Evolutionary conservation across 1,140 invertebrate species (phyloP).

Genomic region (Solenopsis fugax): DNA sequence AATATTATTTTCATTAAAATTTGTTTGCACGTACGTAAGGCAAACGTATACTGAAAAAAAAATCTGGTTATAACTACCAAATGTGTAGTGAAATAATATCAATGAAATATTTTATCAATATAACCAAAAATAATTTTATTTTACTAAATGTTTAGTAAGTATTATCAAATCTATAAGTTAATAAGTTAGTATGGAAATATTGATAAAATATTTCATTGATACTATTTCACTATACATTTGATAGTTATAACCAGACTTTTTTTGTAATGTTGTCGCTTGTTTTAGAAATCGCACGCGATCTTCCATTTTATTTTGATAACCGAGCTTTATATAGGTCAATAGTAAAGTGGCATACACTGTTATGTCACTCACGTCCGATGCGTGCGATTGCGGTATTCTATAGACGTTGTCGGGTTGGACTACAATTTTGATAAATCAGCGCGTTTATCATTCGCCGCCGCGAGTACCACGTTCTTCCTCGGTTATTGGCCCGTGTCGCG

Average conservation of each 20-base stretch:
- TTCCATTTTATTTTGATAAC: slow-evolving; percentile 21
- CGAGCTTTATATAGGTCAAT: neutral
- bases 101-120: too few relatives aligned
- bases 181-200: too few relatives aligned
- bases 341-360: slow-evolving; percentile 43
- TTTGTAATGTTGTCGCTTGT: neutral
- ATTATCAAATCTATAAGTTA: too few relatives aligned
- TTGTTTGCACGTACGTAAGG: neutral
- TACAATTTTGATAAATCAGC: slow-evolving; percentile 60
- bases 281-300: neutral
- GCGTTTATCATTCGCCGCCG: slow-evolving; percentile 53
- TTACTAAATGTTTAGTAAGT: too few relatives aligned
- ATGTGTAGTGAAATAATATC: too few relatives aligned
- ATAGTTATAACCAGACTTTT: too few relatives aligned
- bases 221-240: too few relatives aligned
- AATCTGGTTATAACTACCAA: too few relatives aligned
- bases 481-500: slow-evolving; percentile 45
- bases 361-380: slow-evolving; percentile 22
- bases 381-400: slow-evolving; percentile 39
- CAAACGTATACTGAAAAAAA: too few relatives aligned
- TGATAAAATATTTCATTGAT: too few relatives aligned
- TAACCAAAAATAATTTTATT: too few relatives aligned
- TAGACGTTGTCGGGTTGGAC: slow-evolving; percentile 45
- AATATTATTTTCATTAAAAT: neutral
- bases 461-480: slow-evolving; percentile 45